Conservation (phyloP, 1,140 invertebrate species). For the Dendroctonus ponderosae region DNA sequence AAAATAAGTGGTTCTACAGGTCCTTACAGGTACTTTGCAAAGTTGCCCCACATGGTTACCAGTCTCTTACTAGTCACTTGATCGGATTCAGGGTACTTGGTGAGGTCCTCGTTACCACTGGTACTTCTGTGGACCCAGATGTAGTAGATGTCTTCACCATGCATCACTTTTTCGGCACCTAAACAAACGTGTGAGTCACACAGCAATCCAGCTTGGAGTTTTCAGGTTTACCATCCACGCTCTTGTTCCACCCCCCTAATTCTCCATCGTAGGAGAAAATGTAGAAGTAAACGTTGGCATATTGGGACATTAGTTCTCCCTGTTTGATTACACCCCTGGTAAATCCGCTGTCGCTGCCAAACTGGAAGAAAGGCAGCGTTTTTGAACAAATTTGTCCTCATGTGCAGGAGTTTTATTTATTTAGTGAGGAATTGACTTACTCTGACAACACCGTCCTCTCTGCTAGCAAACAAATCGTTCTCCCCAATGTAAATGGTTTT, state of each 20-base stretch:
- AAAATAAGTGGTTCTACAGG: not conserved
- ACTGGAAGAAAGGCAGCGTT: not conserved
- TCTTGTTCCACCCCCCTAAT: slow-evolving; percentile 15
- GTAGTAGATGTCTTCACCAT: slow-evolving; percentile 22
- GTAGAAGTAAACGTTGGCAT: slow-evolving; percentile 21
- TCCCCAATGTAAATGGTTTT: slow-evolving; percentile 10
- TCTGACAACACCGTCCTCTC: slow-evolving; percentile 4
- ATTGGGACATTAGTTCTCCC: slow-evolving; percentile 18
- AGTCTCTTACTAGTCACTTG: slow-evolving; percentile 7
- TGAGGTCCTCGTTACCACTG: slow-evolving; percentile 9
- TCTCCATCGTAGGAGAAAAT: slow-evolving; percentile 27
- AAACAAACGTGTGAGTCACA: not conserved
- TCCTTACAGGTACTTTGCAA: slow-evolving; percentile 22
- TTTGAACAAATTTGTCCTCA: not conserved
- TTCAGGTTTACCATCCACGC: slow-evolving; percentile 3
- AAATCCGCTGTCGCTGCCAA: slow-evolving; percentile 18
- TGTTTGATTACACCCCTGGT: slow-evolving; percentile 19
- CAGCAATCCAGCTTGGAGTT: no score
- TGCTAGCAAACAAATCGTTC: slow-evolving; percentile 1
- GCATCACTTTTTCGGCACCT: slow-evolving; percentile 24
- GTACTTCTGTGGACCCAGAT: slow-evolving; percentile 10
- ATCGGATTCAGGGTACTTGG: slow-evolving; percentile 12
- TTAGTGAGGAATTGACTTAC: not conserved
- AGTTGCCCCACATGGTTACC: slow-evolving; percentile 15
- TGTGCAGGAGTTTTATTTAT: not conserved